Percentiles rank a stretch among this genome's conserved stretches.
Evolutionary conservation across 2,797 vertebrate genomes (phyloP).

Genomic region (Tolypeutes matacus): DNA sequence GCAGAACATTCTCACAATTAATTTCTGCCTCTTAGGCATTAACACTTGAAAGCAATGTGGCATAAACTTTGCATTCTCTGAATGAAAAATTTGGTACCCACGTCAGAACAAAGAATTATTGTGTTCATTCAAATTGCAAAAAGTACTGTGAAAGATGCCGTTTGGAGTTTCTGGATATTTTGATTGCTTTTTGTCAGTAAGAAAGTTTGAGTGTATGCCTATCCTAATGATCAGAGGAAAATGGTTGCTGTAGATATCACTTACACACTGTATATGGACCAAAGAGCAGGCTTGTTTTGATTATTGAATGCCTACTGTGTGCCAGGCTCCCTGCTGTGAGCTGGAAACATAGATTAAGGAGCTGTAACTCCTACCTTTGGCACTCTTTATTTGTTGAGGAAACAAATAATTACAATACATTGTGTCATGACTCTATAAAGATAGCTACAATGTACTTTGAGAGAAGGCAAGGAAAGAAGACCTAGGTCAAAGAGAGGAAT

Average conservation of each 20-base stretch:
- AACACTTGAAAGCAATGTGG: constrained; percentile 33
- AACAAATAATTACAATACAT: background rate
- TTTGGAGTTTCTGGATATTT: constrained; percentile 35
- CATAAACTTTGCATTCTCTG: constrained; percentile 61
- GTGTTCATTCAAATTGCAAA: constrained; percentile 54
- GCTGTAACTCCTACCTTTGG: background rate
- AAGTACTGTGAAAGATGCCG: background rate
- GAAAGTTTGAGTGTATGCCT: background rate
- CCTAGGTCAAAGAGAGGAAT: background rate
- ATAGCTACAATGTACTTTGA: background rate
- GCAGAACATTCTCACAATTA: constrained; percentile 78
- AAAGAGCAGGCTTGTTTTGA: background rate
- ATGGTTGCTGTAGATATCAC: background rate
- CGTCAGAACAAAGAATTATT: constrained; percentile 65
- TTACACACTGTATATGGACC: accelerated
- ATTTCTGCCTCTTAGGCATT: constrained; percentile 70
- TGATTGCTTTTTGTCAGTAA: constrained; percentile 14
- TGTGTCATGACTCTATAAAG: background rate
- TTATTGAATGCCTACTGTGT: background rate
- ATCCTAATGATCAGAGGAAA: background rate
- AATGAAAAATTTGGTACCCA: constrained; percentile 66
- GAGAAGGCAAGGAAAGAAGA: background rate
- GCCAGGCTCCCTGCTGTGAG: background rate
- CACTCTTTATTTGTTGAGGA: background rate
- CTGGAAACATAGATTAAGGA: background rate